These are phyloP conservation scores for Tiaroga cobitis DNA, from an alignment of 2,797 vertebrate genomes.

Conservation along the genomic window DNA sequence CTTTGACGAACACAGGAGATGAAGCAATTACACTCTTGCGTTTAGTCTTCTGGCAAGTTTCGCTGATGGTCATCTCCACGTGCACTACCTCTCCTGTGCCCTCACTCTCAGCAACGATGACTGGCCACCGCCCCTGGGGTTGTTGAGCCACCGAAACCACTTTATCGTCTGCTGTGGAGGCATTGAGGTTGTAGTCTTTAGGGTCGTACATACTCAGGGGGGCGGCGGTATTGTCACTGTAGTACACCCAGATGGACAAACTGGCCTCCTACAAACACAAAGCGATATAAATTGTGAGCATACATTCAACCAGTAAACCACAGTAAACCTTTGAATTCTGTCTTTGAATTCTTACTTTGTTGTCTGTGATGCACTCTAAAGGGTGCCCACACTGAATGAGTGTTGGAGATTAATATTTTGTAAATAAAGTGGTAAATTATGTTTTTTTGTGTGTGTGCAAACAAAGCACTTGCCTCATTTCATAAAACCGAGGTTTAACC, in stretches of 20 bases:
- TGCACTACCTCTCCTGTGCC: conserved; percentile 86
- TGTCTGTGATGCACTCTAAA: neutral
- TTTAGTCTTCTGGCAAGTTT: conserved; percentile 97
- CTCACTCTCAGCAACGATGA: conserved; percentile 89
- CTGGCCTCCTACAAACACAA: conserved; percentile 86
- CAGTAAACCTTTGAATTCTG: neutral
- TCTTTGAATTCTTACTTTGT: conserved; percentile 1
- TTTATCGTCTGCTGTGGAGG: conserved; percentile 86
- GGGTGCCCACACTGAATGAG: neutral
- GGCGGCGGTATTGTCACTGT: conserved; percentile 91
- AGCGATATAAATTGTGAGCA: conserved; percentile 8
- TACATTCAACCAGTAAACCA: neutral
- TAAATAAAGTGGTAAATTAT: no score
- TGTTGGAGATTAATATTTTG: neutral
- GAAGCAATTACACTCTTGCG: conserved; percentile 92
- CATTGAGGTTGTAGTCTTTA: conserved; percentile 95
- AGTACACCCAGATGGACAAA: conserved; percentile 94
- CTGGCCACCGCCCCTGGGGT: conserved; percentile 84
- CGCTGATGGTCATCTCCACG: conserved; percentile 90
- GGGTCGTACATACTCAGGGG: conserved; percentile 91
- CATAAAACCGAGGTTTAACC: no score
- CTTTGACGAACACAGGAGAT: conserved; percentile 82
- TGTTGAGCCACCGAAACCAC: conserved; percentile 89
- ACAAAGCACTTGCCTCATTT: no score
- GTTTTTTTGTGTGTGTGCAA: no score